These are phyloP conservation scores for Argyra leucocephala DNA, from an alignment of 2,888 invertebrate genomes.

Conservation along the genomic window DNA sequence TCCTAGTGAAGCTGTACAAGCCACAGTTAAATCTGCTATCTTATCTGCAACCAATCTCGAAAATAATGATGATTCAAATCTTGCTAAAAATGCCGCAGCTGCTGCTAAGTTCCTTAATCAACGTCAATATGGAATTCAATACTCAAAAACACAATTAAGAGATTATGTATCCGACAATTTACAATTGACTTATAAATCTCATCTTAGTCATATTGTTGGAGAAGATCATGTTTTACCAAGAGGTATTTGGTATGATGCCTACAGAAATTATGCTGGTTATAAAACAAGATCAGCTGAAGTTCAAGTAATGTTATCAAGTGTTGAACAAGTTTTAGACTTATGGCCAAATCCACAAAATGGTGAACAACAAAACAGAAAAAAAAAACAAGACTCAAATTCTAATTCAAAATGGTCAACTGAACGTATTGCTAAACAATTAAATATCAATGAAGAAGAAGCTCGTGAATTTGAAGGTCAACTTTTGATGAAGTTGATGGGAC, in stretches of 20 bases:
- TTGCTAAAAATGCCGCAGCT: conserved; percentile 46
- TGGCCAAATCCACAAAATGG: conserved; percentile 30
- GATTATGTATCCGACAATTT: conserved; percentile 41
- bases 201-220: conserved; percentile 47
- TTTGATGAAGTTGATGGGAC: conserved; percentile 42
- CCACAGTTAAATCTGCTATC: conserved; percentile 57
- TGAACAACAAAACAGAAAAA: conserved; percentile 20
- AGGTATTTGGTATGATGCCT: conserved; percentile 31
- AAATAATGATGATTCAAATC: conserved; percentile 41
- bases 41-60: conserved; percentile 47
- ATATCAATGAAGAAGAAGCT: conserved; percentile 46
- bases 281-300: conserved; percentile 28
- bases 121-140: conserved; percentile 43
- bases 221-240: conserved; percentile 51
- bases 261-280: conserved; percentile 38
- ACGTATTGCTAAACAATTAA: conserved; percentile 43
- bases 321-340: conserved; percentile 37
- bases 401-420: conserved; percentile 14
- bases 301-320: conserved; percentile 42
- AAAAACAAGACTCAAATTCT: conserved; percentile 18
- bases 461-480: conserved; percentile 52
- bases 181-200: conserved; percentile 43
- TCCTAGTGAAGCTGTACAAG: conserved; percentile 53
- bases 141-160: conserved; percentile 45
- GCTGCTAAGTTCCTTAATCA: conserved; percentile 45